Evolutionary conservation across 2,888 invertebrate species (phyloP).

Genomic region (Drosophila longiperda): DNA sequence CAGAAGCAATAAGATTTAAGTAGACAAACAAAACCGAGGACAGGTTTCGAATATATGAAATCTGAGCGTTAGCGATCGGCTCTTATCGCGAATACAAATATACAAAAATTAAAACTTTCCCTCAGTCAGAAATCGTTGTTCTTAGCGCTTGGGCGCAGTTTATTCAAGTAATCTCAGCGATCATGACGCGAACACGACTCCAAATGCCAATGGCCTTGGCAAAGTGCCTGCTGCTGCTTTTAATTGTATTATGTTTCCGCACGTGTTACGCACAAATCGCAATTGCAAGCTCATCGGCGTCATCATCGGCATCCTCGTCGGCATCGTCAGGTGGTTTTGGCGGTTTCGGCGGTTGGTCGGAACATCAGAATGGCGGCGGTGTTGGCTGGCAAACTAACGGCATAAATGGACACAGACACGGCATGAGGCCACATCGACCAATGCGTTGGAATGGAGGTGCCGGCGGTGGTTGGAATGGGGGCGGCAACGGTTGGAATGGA

Average conservation of each 20-base stretch:
- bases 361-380: slow-evolving; percentile 15
- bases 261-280: slow-evolving; percentile 50
- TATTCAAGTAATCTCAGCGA: slow-evolving; percentile 10
- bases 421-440: slow-evolving; percentile 7
- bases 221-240: slow-evolving; percentile 7
- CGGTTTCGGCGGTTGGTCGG: slow-evolving; percentile 13
- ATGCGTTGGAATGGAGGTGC: slow-evolving; percentile 15
- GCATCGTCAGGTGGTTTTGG: slow-evolving; percentile 50
- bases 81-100: slow-evolving; percentile 39
- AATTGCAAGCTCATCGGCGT: slow-evolving; percentile 42
- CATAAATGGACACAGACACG: slow-evolving; percentile 7
- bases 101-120: slow-evolving; percentile 8
- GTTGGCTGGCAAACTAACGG: slow-evolving; percentile 2
- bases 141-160: slow-evolving; percentile 41
- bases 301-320: slow-evolving; percentile 22
- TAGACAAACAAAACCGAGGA: slow-evolving; percentile 36
- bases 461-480: slow-evolving; percentile 13
- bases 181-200: slow-evolving; percentile 43
- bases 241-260: slow-evolving; percentile 7
- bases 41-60: slow-evolving; percentile 53
- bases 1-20: not conserved
- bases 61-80: not conserved
- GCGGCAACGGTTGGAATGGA: not conserved
- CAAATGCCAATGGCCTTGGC: slow-evolving; percentile 28
- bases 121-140: slow-evolving; percentile 62